A percentile compares a stretch with the other conserved stretches of the same genome.
Evolutionary conservation across 2,113 vertebrate species (phyloP).

Genomic region (Pagrus major): DNA sequence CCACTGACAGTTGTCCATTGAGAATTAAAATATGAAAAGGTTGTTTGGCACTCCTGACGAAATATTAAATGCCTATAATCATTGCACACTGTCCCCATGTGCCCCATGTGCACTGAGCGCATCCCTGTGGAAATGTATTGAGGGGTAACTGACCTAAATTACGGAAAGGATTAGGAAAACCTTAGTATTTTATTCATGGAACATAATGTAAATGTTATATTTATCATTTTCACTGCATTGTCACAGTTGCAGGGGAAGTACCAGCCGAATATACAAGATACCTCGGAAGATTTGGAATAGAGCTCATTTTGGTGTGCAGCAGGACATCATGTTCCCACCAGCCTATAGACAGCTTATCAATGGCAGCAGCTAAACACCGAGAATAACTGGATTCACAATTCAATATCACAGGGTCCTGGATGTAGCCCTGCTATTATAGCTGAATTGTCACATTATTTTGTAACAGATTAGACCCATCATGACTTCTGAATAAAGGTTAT

Average conservation of each 20-base stretch:
- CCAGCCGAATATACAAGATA: not conserved
- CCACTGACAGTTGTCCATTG: not conserved
- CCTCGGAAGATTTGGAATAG: not conserved
- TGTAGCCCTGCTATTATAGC: not conserved
- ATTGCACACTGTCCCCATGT: not conserved
- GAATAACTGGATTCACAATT: not conserved
- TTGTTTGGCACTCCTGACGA: not conserved
- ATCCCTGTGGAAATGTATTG: not conserved
- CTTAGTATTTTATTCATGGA: not conserved
- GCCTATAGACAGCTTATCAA: not conserved
- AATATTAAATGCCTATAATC: not conserved
- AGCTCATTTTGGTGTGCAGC: not conserved
- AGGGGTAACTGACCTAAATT: not conserved
- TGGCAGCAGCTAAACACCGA: not conserved
- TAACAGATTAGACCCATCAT: not conserved
- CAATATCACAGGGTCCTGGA: not conserved
- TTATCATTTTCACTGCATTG: not conserved
- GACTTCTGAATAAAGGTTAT: constrained; percentile 5
- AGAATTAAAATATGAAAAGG: not conserved
- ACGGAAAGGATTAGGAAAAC: not conserved
- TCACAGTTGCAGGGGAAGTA: not conserved
- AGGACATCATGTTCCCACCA: constrained; percentile 14
- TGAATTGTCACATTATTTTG: not conserved
- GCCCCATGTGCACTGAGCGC: not conserved
- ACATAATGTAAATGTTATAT: not conserved